Percentiles rank a stretch among this genome's conserved stretches.
Conservation (phyloP, 2,113 vertebrate species). For the Passer montanus region DNA sequence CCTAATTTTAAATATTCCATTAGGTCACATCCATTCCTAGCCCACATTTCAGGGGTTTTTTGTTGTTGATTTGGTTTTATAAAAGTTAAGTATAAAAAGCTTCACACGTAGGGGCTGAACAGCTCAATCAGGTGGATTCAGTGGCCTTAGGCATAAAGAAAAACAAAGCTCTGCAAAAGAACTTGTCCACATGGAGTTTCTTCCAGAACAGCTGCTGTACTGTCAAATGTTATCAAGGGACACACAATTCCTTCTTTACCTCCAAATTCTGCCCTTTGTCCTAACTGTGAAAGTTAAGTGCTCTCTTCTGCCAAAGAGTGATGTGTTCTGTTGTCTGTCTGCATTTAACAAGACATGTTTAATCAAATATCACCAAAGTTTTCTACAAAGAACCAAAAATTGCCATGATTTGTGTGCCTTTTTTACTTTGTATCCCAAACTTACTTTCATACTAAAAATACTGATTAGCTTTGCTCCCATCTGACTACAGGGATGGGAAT, state of each 20-base stretch:
- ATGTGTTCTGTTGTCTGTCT: background rate
- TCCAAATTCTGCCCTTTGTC: background rate
- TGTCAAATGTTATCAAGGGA: background rate
- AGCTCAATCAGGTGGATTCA: background rate
- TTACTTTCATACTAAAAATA: background rate
- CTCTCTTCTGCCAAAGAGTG: background rate
- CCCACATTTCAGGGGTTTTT: rapidly evolving
- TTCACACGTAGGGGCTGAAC: background rate
- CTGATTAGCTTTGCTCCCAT: background rate
- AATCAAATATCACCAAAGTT: background rate
- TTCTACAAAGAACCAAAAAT: background rate
- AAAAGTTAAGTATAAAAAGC: background rate
- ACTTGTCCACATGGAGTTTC: background rate
- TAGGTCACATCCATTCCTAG: background rate
- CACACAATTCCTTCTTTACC: background rate
- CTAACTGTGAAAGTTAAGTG: background rate
- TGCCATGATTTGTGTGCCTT: background rate
- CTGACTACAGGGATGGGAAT: background rate
- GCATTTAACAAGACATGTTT: background rate
- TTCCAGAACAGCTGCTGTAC: background rate
- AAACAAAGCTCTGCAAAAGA: background rate
- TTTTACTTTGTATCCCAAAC: background rate
- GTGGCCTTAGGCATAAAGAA: background rate
- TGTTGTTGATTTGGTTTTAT: background rate
- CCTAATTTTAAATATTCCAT: background rate